phyloP scores from a whole-genome alignment of 2,888 invertebrate genomes.

The Synanthedon vespiformis region DNA sequence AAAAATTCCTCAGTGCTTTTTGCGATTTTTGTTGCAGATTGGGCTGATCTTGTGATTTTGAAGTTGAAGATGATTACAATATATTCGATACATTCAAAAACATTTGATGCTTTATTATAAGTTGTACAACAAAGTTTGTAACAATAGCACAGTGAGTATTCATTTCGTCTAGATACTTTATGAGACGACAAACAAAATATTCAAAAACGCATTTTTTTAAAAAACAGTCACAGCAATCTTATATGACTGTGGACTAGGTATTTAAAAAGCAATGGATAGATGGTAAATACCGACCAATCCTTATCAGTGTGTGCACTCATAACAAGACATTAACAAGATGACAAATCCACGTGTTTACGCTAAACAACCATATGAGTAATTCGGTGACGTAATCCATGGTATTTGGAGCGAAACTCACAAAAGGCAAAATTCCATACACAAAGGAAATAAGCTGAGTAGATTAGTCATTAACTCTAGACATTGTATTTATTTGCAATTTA shows the following conservation, averaged over 20 bases:
- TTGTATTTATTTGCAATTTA: background rate
- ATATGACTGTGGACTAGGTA: background rate
- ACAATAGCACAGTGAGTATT: no score
- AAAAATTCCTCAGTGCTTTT: no score
- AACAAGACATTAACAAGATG: background rate
- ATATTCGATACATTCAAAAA: no score
- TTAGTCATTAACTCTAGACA: background rate
- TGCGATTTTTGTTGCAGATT: no score
- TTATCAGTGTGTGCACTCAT: background rate
- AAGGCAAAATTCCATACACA: conserved; percentile 2
- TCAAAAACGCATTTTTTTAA: no score
- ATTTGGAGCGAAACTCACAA: conserved; percentile 1
- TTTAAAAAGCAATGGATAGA: background rate
- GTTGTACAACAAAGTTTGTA: no score
- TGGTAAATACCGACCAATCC: background rate
- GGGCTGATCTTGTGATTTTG: no score
- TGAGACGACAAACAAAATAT: no score
- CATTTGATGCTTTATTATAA: no score
- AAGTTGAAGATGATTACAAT: no score
- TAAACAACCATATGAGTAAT: background rate
- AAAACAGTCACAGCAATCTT: no score
- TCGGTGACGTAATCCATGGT: conserved; percentile 4
- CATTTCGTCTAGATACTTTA: no score
- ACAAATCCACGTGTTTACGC: background rate
- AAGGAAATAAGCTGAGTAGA: background rate